Conservation (phyloP, 2,888 invertebrate genomes). For the Panzeria rudis region DNA sequence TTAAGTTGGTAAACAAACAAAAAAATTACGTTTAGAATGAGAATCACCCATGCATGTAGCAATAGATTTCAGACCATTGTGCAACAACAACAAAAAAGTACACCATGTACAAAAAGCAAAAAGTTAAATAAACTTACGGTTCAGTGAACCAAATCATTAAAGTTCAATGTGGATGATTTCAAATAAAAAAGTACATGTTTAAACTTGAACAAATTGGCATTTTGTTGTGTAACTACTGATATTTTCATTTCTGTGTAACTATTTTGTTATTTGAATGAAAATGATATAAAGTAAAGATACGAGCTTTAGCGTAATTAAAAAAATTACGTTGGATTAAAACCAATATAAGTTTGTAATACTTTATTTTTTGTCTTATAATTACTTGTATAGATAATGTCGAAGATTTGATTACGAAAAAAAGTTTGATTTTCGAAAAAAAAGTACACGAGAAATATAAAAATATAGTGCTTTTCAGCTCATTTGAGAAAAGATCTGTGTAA, state of each 20-base stretch:
- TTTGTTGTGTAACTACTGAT: neutral
- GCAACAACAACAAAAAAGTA: neutral
- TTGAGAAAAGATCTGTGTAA: no score
- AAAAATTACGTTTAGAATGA: no score
- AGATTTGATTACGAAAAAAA: no score
- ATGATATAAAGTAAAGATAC: neutral
- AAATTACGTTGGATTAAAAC: neutral
- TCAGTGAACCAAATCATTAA: constrained; percentile 71
- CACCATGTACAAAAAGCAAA: constrained; percentile 28
- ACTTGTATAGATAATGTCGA: no score
- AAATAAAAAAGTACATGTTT: constrained; percentile 16
- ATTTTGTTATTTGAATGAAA: constrained; percentile 5
- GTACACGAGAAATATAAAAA: no score
- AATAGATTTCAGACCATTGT: neutral
- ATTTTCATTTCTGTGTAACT: neutral
- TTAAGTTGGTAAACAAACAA: no score
- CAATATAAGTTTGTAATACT: no score
- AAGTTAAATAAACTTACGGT: constrained; percentile 64
- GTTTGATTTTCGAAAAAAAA: no score
- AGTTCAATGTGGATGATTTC: constrained; percentile 53
- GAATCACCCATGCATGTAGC: neutral
- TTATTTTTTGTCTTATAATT: no score
- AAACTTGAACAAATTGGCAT: constrained; percentile 23
- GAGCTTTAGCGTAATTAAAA: neutral
- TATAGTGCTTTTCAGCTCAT: no score